Base-by-base conservation (phyloP, 35 echinoderm and acorn worm genomes). In the Stichopus chloronotus region DNA sequence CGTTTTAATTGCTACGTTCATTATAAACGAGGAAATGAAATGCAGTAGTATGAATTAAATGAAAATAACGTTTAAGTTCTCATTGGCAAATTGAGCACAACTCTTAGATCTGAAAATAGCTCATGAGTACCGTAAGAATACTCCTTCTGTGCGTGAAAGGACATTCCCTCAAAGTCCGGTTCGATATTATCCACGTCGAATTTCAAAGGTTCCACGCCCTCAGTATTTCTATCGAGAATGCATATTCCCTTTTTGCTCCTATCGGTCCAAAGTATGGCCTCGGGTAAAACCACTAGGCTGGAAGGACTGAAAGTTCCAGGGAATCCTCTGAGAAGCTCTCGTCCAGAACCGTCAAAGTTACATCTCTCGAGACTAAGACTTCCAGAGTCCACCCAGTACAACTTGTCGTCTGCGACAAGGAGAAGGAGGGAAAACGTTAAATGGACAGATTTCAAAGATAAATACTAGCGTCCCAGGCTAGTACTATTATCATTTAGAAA, bases 381-480 rank as follows among this genome's bases (percentile, higher is more conserved):
- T 60, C 77, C 57, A 0, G 97, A 95, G 68, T 99, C 97, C 65
- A 95, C 94, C 97, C 97, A 99, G 65, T 96, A 99, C 78, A 99
- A 56, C n/a, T 89, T 87, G 0, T 63, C 56, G 10, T 63, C 84
- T 87, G 61, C 11, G 11, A 65, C 19, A 9, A 65, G 61, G 19
- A 65, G 61, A 8, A 43, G 30, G 30, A 43, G 30, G 30, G 30
- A 43, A 43, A 43, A 0, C 1, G 30, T 43, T 43, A 0, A 43
- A 43, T 43, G 3, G 30, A 43, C 30, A 43, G 0, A 43, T 43
- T 43, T 43, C 3, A 43, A 43, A 3, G 3, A 43, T 43, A 43
- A 43, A 43, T 43, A 43, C 3, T 43, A 43, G 30, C 30, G 30
- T 43, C 30, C 30, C 30, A 43, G 30, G 3, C 30, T 3, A 43